phyloP scores from a whole-genome alignment of 1,140 invertebrate species.

The Condylostylus longicornis region DNA sequence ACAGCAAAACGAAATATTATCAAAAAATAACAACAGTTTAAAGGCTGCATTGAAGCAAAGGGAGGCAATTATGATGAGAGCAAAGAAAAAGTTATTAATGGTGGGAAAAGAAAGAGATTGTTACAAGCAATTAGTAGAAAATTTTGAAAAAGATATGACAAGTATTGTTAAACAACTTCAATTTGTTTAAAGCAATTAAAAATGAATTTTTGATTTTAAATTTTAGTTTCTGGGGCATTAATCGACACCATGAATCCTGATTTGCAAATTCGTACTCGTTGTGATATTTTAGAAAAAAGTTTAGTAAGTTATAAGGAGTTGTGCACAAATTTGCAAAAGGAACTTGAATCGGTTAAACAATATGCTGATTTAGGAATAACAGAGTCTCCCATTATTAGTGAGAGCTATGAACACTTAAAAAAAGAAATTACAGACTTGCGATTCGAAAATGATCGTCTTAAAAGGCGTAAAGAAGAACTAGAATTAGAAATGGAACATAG shows the following conservation, averaged over 20 bases:
- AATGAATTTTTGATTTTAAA: constrained; percentile 7
- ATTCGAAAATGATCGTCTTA: constrained; percentile 40
- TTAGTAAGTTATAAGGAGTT: constrained; percentile 53
- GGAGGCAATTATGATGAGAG: constrained; percentile 41
- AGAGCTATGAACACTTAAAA: constrained; percentile 23
- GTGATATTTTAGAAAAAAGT: constrained; percentile 47
- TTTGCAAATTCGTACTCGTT: constrained; percentile 35
- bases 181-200: constrained; percentile 13
- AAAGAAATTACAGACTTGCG: constrained; percentile 36
- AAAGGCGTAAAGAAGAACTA: constrained; percentile 43
- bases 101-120: constrained; percentile 59
- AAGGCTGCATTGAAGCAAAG: constrained; percentile 39
- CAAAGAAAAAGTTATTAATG: constrained; percentile 45
- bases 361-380: constrained; percentile 14
- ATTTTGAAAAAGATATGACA: constrained; percentile 68
- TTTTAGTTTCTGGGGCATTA: constrained; percentile 23
- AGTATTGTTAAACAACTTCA: constrained; percentile 1
- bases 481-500: constrained; percentile 48
- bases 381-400: constrained; percentile 10
- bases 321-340: constrained; percentile 47
- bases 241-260: constrained; percentile 27
- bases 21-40: constrained; percentile 39
- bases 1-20: constrained; percentile 22
- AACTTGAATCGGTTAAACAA: constrained; percentile 28
- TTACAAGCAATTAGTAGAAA: constrained; percentile 56